These are phyloP conservation scores for Chromis chromis DNA, from an alignment of 2,797 vertebrate species.

Conservation along the genomic window DNA sequence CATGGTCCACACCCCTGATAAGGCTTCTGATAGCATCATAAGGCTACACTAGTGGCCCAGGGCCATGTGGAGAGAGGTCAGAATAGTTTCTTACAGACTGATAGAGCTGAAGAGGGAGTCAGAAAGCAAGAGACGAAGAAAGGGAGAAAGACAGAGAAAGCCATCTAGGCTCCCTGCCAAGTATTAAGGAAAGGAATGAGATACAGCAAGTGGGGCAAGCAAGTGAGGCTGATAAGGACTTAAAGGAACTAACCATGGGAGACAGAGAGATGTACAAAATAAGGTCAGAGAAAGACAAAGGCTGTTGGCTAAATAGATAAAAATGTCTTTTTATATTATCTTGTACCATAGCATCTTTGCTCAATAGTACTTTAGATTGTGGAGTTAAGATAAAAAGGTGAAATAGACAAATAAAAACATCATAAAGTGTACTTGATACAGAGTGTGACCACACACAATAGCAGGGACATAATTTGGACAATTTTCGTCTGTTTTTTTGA, in stretches of 20 bases:
- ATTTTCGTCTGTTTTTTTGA: conserved; percentile 22
- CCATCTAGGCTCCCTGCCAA: conserved; percentile 46
- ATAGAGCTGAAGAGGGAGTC: conserved; percentile 47
- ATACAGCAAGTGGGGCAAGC: conserved; percentile 53
- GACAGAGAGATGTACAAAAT: conserved; percentile 31
- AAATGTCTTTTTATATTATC: background rate
- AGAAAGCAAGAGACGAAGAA: conserved; percentile 50
- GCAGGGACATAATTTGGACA: background rate
- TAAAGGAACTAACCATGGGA: conserved; percentile 47
- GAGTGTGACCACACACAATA: conserved; percentile 4
- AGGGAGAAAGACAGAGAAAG: conserved; percentile 37
- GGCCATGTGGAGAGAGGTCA: conserved; percentile 60
- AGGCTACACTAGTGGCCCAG: conserved; percentile 77
- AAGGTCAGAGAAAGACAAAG: conserved; percentile 1
- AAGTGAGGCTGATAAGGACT: conserved; percentile 58
- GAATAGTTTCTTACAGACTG: conserved; percentile 50
- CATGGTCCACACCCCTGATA: conserved; percentile 79
- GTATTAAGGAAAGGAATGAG: conserved; percentile 59
- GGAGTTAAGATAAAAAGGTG: background rate
- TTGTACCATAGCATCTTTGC: conserved; percentile 5
- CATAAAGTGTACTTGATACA: conserved; percentile 2
- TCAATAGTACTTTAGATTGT: conserved; percentile 4
- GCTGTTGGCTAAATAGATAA: conserved; percentile 19
- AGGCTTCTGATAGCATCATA: conserved; percentile 88
- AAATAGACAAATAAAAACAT: background rate